phyloP scores from a whole-genome alignment of 2,797 vertebrate genomes.

The Galaxias olidus region DNA sequence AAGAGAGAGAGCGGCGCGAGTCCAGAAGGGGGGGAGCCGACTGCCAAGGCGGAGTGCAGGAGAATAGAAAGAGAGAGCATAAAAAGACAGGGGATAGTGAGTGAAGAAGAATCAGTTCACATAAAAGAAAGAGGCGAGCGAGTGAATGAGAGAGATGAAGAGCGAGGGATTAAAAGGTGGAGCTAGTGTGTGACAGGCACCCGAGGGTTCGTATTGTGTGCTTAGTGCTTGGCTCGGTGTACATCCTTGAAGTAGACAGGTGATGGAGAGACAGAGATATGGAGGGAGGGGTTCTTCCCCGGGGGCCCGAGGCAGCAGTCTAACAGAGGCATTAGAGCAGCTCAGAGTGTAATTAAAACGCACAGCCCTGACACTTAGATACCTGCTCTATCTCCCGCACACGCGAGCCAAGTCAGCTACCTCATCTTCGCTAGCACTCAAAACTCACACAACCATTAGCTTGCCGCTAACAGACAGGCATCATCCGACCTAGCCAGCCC shows the following conservation, averaged over 20 bases:
- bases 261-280: slow-evolving; percentile 8
- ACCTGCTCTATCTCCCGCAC: no score
- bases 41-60: slow-evolving; percentile 42
- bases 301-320: slow-evolving; percentile 41
- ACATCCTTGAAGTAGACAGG: slow-evolving; percentile 29
- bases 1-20: no score
- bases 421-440: neutral
- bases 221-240: slow-evolving; percentile 40
- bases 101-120: slow-evolving; percentile 5
- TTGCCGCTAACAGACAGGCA: no score
- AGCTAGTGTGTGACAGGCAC: slow-evolving; percentile 36
- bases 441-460: neutral
- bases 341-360: slow-evolving; percentile 46
- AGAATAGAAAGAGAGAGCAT: neutral
- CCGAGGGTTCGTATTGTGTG: slow-evolving; percentile 47
- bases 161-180: slow-evolving; percentile 5
- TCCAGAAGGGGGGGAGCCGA: no score
- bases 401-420: slow-evolving; percentile 40
- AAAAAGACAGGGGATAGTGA: neutral
- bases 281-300: slow-evolving; percentile 33
- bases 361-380: no score
- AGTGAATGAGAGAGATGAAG: neutral
- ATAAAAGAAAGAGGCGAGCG: neutral
- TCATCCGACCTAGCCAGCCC: no score
- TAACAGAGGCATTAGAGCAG: slow-evolving; percentile 16